Base-by-base conservation (phyloP, 2,888 invertebrate species). In the Acronicta leporina region DNA sequence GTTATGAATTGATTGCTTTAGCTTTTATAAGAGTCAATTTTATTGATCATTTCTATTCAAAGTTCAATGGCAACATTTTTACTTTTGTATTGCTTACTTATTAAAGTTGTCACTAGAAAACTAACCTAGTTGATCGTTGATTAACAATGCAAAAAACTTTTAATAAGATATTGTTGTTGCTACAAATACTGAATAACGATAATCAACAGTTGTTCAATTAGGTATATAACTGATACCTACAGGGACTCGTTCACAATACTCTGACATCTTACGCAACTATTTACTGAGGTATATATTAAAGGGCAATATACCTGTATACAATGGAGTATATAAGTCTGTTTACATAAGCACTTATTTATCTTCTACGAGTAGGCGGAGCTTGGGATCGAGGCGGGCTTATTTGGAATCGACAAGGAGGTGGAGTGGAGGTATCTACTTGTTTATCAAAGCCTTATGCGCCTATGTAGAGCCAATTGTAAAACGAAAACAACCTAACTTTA, bases 331-430 rank as follows among this genome's bases (percentile, higher is more conserved):
- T 87, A 89, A 85, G 85, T 83, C 77, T 85, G 86, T 89, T 88
- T 88, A 92, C 87, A 90, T 90, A 87, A 84, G 87, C 80, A 88
- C 84, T 87, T 92, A 94, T 92, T 89, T 94, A 93, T 90, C 87
- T 88, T 86, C 82, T 82, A 82, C 82, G 82, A 80, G 92, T 90
- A 92, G 94, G 93, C 92, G 94, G 91, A 88, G 94, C 92, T 83
- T 87, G 84, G 83, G 85, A 86, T 88, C 83, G 89, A 94, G 94
- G 94, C 94, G 94, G 94, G 92, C 89, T 92, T 92, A 90, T 92
- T 92, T 91, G 87, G 86, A 88, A 90, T 92, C 89, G 91, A 92
- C 91, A 91, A 91, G 92, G 91, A 93, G 93, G 92, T 88, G 92
- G 90, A 89, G 89, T 85, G 82, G 85, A 86, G 84, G 83, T 83